A percentile compares a stretch with the other conserved stretches of the same genome.
These are phyloP conservation scores for Chaitophorus viminalis DNA, from an alignment of 2,888 invertebrate species.

Conservation along the genomic window DNA sequence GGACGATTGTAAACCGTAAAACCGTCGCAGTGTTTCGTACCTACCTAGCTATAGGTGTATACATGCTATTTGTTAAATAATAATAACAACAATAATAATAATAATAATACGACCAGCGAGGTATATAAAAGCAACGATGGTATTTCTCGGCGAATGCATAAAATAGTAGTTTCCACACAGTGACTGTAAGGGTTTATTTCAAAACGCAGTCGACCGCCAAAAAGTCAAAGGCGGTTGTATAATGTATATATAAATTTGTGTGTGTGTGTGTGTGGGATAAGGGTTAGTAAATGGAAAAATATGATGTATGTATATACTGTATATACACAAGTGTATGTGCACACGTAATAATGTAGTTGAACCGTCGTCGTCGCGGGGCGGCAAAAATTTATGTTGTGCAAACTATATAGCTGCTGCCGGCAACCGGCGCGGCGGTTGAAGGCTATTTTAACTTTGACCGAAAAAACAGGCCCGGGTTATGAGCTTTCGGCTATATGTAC, in stretches of 20 bases:
- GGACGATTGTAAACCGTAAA: background rate
- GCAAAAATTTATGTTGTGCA: conserved; percentile 22
- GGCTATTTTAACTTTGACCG: conserved; percentile 60
- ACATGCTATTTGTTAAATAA: background rate
- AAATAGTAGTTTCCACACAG: background rate
- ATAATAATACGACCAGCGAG: background rate
- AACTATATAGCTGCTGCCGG: conserved; percentile 12
- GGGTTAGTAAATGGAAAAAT: conserved; percentile 15
- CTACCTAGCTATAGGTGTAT: background rate
- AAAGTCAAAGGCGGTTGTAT: conserved; percentile 10
- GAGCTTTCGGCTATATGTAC: conserved; percentile 36
- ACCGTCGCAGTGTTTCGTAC: background rate
- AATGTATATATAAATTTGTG: too few species aligned
- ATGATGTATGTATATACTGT: background rate
- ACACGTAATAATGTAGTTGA: background rate
- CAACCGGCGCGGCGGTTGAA: conserved; percentile 20
- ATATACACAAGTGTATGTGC: too few species aligned
- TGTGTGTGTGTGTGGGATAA: background rate
- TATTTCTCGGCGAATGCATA: background rate
- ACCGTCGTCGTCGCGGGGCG: background rate
- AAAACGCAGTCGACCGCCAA: conserved; percentile 12
- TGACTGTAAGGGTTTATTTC: background rate
- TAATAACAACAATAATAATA: background rate
- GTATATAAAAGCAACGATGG: background rate
- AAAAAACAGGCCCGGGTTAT: conserved; percentile 47